Percentiles rank a stretch among this genome's conserved stretches.
These are phyloP conservation scores for Phylloscopus whistleri DNA, from an alignment of 2,113 vertebrate genomes.

Conservation along the genomic window DNA sequence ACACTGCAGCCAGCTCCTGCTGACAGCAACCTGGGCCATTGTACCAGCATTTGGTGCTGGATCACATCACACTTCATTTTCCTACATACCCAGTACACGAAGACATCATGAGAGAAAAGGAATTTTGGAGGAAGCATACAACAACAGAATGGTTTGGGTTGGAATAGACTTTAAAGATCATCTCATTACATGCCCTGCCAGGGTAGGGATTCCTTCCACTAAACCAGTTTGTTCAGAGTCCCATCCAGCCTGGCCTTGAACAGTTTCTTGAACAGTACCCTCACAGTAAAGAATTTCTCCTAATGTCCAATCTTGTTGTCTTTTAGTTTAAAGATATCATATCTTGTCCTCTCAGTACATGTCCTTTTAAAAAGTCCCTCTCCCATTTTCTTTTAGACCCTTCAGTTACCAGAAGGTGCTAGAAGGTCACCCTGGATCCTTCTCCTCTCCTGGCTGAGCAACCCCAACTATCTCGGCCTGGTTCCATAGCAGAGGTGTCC, in stretches of 20 bases:
- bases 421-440: not conserved
- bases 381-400: not conserved
- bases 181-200: rapidly evolving
- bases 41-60: not conserved
- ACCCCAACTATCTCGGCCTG: not conserved
- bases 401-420: not conserved
- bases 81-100: no score
- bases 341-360: not conserved
- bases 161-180: not conserved
- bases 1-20: not conserved
- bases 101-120: not conserved
- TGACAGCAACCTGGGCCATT: not conserved
- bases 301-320: not conserved
- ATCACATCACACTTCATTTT: not conserved
- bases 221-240: not conserved
- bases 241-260: not conserved
- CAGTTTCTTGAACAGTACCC: not conserved
- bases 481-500: not conserved
- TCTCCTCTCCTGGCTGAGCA: not conserved
- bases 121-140: not conserved
- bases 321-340: not conserved
- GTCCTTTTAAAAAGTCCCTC: not conserved
- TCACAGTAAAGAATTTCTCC: not conserved
- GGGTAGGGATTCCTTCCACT: not conserved
- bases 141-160: not conserved